Conservation (phyloP, 2,888 invertebrate genomes). For the Balanococcus diminutus region DNA sequence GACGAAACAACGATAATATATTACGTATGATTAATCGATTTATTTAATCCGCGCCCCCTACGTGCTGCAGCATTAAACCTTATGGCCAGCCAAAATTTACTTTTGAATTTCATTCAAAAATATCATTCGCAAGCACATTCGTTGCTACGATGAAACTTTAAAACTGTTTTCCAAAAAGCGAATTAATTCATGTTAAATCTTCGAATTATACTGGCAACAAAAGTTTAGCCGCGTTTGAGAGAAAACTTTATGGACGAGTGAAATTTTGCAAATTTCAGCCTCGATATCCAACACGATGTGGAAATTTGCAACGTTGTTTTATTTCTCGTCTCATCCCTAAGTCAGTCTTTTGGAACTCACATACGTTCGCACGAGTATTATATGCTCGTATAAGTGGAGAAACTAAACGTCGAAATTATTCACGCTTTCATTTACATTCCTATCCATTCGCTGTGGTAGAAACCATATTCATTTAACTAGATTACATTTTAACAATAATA, state of each 20-base stretch:
- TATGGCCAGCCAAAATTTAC: too few relatives aligned
- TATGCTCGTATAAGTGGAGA: background rate
- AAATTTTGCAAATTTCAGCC: background rate
- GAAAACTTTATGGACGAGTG: background rate
- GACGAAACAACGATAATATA: too few relatives aligned
- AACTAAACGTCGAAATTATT: conserved; percentile 1
- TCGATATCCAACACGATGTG: background rate
- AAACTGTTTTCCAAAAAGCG: conserved; percentile 12
- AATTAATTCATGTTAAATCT: conserved; percentile 20
- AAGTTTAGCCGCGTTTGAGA: background rate
- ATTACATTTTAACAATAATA: conserved; percentile 19
- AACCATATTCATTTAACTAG: background rate
- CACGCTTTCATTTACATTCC: conserved; percentile 1
- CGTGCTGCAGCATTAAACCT: too few relatives aligned
- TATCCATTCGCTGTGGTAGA: background rate
- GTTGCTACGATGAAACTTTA: background rate
- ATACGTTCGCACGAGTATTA: background rate
- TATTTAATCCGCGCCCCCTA: too few relatives aligned
- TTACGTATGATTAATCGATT: too few relatives aligned
- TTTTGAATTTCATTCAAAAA: background rate
- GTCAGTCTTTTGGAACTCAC: background rate
- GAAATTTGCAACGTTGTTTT: background rate
- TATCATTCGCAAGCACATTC: background rate
- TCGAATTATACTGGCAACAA: background rate
- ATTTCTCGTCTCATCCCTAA: background rate